Evolutionary conservation across 53 echinoderm and acorn worm genomes (phyloP), one percentile per base, ranked within the genome.

Genomic region (Echinarachnius parma): DNA sequence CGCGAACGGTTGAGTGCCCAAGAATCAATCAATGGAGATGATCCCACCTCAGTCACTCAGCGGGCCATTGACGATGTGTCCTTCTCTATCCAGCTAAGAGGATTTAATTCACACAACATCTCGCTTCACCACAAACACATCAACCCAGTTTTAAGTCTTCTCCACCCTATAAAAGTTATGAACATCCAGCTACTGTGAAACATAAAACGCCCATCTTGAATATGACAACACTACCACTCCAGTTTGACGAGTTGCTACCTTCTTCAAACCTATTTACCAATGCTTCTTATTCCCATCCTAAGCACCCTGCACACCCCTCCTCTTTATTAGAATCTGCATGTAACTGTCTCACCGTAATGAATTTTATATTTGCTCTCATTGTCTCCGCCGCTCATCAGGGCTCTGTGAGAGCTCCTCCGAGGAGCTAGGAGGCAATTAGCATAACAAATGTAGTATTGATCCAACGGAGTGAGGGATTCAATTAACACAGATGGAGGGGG

Each of bases 371-470:
- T 72, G 57, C 74, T 25, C 4, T 34, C 32, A 56, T 72, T 72
- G 57, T 72, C 34, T 53, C 30, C 20, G 4, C 53, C 53, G 52
- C 49, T 69, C 52, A 45, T 46, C 34, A 15, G 53, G 21, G 24
- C 16, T 31, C 69, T 8, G 74, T 15, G 18, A n/a, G 37, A 21
- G 56, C n/a, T n/a, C n/a, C n/a, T n/a, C 56, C 20, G 35, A 15
- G 15, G 39, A 22, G 37, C n/a, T 18, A 39, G 50, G 11, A 24
- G 50, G 25, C 1, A 26, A 72, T 72, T 72, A 56, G 58, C 74
- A 72, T 72, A 56, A 72, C 74, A 72, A 72, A 56, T 72, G 57
- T 27, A 11, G 29, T 72, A 72, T 72, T 57, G 74, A 72, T 72
- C 9, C 36, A 5, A 36, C 55, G 55, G 44, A 57, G 55, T 28